phyloP scores from a whole-genome alignment of 1,140 invertebrate genomes.

The Zaprionus ornatus region DNA sequence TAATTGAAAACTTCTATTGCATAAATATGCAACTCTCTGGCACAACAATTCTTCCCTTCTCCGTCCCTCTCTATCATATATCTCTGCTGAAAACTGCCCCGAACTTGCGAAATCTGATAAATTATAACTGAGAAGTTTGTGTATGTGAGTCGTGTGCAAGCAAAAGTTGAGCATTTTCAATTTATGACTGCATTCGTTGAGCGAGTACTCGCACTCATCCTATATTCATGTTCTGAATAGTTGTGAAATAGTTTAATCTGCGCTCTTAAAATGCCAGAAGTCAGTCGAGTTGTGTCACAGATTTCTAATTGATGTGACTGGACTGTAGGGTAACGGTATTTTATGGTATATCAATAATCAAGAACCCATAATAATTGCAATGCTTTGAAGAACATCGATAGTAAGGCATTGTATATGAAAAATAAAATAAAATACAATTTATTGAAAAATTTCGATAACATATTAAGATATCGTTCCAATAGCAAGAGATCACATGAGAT shows the following conservation, averaged over 20 bases:
- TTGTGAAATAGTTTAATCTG: background rate
- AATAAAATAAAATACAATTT: background rate
- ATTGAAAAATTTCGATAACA: background rate
- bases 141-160: slow-evolving; percentile 13
- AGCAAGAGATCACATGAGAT: too few species aligned
- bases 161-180: slow-evolving; percentile 69
- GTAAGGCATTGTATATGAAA: too few species aligned
- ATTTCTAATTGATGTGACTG: background rate
- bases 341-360: too few species aligned
- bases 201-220: background rate
- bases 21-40: background rate
- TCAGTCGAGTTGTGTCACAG: background rate
- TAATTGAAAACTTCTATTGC: slow-evolving; percentile 5
- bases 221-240: slow-evolving; percentile 5
- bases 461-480: background rate
- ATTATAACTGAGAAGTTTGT: slow-evolving; percentile 60
- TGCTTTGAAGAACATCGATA: too few species aligned
- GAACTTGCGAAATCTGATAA: slow-evolving; percentile 69
- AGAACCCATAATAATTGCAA: background rate
- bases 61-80: slow-evolving; percentile 33
- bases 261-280: background rate
- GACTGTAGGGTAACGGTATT: background rate
- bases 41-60: background rate
- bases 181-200: slow-evolving; percentile 54
- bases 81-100: slow-evolving; percentile 53